phyloP scores from a whole-genome alignment of 2,113 vertebrate genomes.

The Microtus pennsylvanicus region DNA sequence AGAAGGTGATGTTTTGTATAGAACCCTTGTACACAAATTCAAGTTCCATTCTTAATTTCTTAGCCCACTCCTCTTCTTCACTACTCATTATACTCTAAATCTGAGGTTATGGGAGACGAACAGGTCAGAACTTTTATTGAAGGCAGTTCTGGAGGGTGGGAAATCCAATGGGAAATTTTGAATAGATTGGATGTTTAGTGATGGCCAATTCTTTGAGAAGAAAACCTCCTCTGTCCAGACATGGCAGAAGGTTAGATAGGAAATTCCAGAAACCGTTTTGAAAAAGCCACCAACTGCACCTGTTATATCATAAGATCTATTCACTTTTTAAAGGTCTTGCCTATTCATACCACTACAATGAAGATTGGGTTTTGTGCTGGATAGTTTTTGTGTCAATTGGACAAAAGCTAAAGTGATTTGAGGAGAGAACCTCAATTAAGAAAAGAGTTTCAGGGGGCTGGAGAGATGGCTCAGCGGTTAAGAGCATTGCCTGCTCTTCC shows the following conservation, averaged over 20 bases:
- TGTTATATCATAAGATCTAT: background rate
- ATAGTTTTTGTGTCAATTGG: background rate
- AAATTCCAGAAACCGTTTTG: background rate
- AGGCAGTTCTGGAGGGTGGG: background rate
- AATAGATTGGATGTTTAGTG: background rate
- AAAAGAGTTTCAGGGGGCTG: background rate
- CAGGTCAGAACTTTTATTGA: background rate
- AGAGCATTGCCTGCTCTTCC: no score
- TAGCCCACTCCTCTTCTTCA: background rate
- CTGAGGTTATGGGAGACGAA: background rate
- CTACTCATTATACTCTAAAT: background rate
- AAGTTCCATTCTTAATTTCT: background rate
- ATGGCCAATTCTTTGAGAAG: background rate
- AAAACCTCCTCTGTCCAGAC: background rate
- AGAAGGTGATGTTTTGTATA: background rate
- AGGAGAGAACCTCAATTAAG: background rate
- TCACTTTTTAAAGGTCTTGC: background rate
- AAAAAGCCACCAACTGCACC: background rate
- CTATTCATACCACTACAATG: background rate
- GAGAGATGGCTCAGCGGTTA: no score
- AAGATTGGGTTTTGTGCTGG: background rate
- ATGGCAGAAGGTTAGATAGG: background rate
- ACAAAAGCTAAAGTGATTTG: background rate
- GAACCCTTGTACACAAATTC: background rate
- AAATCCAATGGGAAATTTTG: background rate